Evolutionary conservation across 1,140 invertebrate genomes (phyloP).

Genomic region (Pogonus chalceus): DNA sequence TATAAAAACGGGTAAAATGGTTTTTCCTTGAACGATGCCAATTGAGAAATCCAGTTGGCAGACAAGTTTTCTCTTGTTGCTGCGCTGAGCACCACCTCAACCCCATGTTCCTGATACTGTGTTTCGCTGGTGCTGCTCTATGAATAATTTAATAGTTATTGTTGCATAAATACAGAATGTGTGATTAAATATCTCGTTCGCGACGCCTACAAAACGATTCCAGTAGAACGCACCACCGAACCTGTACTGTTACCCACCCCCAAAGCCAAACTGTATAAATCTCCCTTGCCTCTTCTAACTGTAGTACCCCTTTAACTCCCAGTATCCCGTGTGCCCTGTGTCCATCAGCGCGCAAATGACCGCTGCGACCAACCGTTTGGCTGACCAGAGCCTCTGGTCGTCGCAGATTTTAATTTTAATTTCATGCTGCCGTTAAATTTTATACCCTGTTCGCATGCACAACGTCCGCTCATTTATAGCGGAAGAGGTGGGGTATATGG

Average conservation of each 20-base stretch:
- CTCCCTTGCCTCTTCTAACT: too few species aligned
- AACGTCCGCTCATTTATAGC: not conserved
- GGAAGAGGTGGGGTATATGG: not conserved
- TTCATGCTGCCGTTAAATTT: constrained; percentile 2
- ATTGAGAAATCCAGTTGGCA: not conserved
- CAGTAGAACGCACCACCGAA: not conserved
- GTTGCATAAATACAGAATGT: constrained; percentile 6
- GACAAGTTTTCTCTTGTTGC: not conserved
- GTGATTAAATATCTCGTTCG: constrained; percentile 6
- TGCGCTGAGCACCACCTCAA: not conserved
- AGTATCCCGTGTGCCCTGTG: too few species aligned
- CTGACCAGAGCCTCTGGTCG: not conserved
- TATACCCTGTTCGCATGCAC: not conserved
- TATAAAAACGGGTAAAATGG: too few species aligned
- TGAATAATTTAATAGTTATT: constrained; percentile 8
- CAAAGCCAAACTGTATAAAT: not conserved
- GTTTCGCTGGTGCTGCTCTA: not conserved
- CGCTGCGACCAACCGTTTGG: not conserved
- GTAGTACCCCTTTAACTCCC: too few species aligned
- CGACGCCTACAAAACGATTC: not conserved
- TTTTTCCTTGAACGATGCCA: too few species aligned
- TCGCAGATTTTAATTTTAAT: constrained; percentile 3
- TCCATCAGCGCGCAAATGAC: not conserved
- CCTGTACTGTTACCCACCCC: not conserved
- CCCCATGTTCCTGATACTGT: not conserved